Conservation (phyloP, 2,888 invertebrate genomes). For the Erebia aethiops region DNA sequence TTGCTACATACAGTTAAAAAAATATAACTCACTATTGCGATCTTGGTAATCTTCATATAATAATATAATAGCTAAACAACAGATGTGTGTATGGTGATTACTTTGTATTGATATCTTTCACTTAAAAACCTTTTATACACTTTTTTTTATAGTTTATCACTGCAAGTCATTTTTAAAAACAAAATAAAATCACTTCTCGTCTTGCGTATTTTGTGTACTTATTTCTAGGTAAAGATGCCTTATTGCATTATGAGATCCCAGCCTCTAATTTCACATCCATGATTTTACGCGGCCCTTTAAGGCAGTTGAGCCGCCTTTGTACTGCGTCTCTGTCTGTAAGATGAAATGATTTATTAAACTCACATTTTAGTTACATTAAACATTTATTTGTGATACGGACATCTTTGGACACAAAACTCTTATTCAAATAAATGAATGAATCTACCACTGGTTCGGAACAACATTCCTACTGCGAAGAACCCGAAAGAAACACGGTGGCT, state of each 20-base stretch:
- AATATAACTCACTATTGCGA: slow-evolving; percentile 79
- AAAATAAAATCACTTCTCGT: slow-evolving; percentile 82
- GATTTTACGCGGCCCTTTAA: slow-evolving; percentile 76
- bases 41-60: slow-evolving; percentile 60
- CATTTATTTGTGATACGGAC: no score
- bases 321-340: slow-evolving; percentile 96
- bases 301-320: slow-evolving; percentile 91
- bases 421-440: no score
- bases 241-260: slow-evolving; percentile 80
- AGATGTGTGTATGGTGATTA: slow-evolving; percentile 64
- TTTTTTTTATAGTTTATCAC: slow-evolving; percentile 60
- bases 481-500: no score
- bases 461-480: no score
- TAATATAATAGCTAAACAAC: slow-evolving; percentile 56
- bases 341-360: not conserved
- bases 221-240: slow-evolving; percentile 54
- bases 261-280: slow-evolving; percentile 79
- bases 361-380: no score
- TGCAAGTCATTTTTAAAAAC: slow-evolving; percentile 67
- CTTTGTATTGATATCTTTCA: slow-evolving; percentile 65
- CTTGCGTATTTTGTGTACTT: slow-evolving; percentile 65
- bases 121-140: slow-evolving; percentile 69
- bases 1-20: slow-evolving; percentile 69
- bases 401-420: no score
- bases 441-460: no score